Evolutionary conservation across 2,888 invertebrate genomes (phyloP).

Genomic region (Cerceris ruficornis): DNA sequence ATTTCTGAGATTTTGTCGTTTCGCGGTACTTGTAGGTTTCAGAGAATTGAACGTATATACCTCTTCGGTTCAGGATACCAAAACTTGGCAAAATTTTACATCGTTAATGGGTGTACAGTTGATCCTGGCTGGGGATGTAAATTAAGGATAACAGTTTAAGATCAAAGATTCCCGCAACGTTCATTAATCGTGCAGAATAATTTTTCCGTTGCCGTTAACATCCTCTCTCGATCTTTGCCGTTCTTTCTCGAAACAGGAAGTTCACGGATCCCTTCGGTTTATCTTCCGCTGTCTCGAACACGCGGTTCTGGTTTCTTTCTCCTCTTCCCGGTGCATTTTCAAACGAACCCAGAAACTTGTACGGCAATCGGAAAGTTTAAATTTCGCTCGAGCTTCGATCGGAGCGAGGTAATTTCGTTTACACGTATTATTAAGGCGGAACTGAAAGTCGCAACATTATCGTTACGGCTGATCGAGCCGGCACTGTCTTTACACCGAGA

Average conservation of each 20-base stretch:
- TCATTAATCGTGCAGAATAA: constrained; percentile 38
- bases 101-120: too few relatives aligned
- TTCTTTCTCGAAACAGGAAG: constrained; percentile 11
- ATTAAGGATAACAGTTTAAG: too few relatives aligned
- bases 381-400: constrained; percentile 1
- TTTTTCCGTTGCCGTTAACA: constrained; percentile 21
- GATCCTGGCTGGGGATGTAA: too few relatives aligned
- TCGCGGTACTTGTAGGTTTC: too few relatives aligned
- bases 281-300: constrained; percentile 19
- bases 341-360: constrained; percentile 26
- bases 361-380: constrained; percentile 12
- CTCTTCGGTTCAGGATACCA: too few relatives aligned
- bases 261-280: constrained; percentile 16
- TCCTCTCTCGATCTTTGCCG: constrained; percentile 17
- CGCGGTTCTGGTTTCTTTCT: constrained; percentile 26
- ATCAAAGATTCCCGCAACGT: too few relatives aligned
- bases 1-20: too few relatives aligned
- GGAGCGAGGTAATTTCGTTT: neutral
- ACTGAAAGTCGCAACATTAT: constrained; percentile 28
- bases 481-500: neutral
- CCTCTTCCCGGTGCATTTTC: constrained; percentile 21
- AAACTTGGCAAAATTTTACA: too few relatives aligned
- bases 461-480: constrained; percentile 37
- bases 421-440: neutral
- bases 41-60: too few relatives aligned